A percentile compares a stretch with the other conserved stretches of the same genome.
Conservation (phyloP, 2,797 vertebrate genomes). For the Gambusia yucatana region DNA sequence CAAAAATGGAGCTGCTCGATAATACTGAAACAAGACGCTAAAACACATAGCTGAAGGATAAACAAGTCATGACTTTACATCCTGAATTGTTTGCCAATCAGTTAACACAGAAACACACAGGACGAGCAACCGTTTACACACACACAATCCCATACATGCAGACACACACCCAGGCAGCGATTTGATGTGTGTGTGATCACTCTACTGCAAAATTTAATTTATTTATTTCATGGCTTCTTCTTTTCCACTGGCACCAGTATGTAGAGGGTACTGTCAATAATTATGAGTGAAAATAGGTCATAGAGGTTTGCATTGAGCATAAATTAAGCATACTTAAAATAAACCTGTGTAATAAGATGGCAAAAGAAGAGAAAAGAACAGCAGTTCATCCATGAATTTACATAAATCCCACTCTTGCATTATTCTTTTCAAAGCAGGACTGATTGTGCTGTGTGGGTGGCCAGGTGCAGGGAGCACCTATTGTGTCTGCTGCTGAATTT, state of each 20-base stretch:
- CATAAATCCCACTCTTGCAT: slow-evolving; percentile 13
- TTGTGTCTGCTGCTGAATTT: slow-evolving; percentile 35
- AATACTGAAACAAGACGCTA: neutral
- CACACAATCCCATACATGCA: neutral
- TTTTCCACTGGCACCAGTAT: neutral
- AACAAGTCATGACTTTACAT: neutral
- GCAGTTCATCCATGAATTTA: slow-evolving; percentile 16
- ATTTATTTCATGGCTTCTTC: neutral
- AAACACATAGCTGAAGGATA: neutral
- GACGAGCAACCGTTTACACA: neutral
- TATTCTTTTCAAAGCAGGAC: slow-evolving; percentile 31
- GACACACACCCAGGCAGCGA: neutral
- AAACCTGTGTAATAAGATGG: neutral
- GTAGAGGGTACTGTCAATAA: neutral
- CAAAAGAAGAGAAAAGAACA: neutral
- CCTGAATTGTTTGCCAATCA: neutral
- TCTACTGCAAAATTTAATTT: neutral
- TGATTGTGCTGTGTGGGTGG: slow-evolving; percentile 26
- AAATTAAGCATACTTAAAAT: neutral
- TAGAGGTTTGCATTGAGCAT: slow-evolving; percentile 3
- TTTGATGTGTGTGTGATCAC: neutral
- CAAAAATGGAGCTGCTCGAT: neutral
- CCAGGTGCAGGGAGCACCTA: slow-evolving; percentile 32
- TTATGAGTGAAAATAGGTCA: neutral
- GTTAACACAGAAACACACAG: neutral